Base-by-base conservation (phyloP, 2,113 vertebrate species). In the Cyanoramphus novaezelandiae region DNA sequence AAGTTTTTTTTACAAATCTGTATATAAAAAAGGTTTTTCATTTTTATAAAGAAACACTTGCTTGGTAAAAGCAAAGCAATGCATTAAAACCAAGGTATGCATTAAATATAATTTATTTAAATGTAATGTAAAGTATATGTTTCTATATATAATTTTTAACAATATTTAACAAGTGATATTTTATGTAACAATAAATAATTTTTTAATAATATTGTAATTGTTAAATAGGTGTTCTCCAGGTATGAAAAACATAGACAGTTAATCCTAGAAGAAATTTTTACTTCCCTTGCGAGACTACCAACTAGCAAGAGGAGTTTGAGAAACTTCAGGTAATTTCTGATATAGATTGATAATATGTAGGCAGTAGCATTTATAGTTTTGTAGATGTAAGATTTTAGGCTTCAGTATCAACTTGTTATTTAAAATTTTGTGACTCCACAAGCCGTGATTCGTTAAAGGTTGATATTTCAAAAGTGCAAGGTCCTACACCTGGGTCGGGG, bases 201-300 rank as follows among this genome's bases (percentile, higher is more conserved):
- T 68, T 74, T 78, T 62, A 78, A 87, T 31, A 69, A 44, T 52
- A 69, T 46, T 78, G 27, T 69, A 78, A 62, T 64, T 78, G 33
- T 78, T 78, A 78, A 78, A 87, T 52, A 78, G 84, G 84, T 87
- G 46, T 87, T 87, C 74, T 86, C 84, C 74, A 86, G 74, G 31
- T 86, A 86, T 78, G 74, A 86, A 86, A 86, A 86, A 69, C 84
- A 86, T 52, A 69, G 84, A 69, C 84, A 86, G 21, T 44, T 86
- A 86, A 86, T 86, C 77, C 53, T 86, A 69, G 84, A 86, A 86
- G 84, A 86, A 86, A 86, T 86, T 78, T 86, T 86, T 46, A 87
- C 84, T 78, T 87, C 84, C 64, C 84, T 87, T 6, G 84, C 84
- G 11, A 78, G 84, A 78, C 84, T 87, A 78, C 84, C 84, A 70